phyloP scores from a whole-genome alignment of 2,888 invertebrate species.

The Pollenia amentaria region DNA sequence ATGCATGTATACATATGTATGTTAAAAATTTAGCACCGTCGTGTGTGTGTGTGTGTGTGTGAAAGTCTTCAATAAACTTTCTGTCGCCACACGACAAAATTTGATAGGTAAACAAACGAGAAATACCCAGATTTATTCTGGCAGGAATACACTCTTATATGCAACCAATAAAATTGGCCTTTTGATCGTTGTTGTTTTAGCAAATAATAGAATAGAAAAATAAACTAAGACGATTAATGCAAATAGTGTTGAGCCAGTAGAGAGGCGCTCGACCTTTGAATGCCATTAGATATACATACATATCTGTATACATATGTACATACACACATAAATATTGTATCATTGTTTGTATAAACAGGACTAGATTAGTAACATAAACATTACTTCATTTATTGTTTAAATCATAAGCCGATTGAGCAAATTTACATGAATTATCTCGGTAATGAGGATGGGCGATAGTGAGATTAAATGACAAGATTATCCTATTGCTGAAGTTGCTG shows the following conservation, averaged over 20 bases:
- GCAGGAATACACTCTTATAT: constrained; percentile 5
- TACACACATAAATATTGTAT: constrained; percentile 79
- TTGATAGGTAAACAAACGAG: constrained; percentile 1
- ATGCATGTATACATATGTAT: background rate
- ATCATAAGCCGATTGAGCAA: constrained; percentile 81
- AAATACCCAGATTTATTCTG: constrained; percentile 19
- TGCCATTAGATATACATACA: constrained; percentile 76
- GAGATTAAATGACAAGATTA: constrained; percentile 58
- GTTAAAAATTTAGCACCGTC: no score
- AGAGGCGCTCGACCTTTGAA: constrained; percentile 74
- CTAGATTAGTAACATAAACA: constrained; percentile 83
- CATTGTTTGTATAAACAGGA: constrained; percentile 83
- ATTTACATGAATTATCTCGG: constrained; percentile 76
- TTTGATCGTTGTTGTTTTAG: constrained; percentile 11
- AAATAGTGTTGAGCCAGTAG: constrained; percentile 22
- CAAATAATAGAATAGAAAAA: constrained; percentile 3
- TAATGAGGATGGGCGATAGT: constrained; percentile 22
- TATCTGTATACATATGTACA: background rate
- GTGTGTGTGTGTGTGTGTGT: background rate
- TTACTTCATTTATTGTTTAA: constrained; percentile 77
- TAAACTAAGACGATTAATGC: constrained; percentile 51
- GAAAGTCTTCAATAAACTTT: constrained; percentile 27
- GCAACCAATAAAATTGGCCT: constrained; percentile 24
- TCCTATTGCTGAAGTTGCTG: constrained; percentile 30
- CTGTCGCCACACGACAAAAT: constrained; percentile 33